Conservation (phyloP, 2,888 invertebrate genomes). For the Clitarchus hookeri region DNA sequence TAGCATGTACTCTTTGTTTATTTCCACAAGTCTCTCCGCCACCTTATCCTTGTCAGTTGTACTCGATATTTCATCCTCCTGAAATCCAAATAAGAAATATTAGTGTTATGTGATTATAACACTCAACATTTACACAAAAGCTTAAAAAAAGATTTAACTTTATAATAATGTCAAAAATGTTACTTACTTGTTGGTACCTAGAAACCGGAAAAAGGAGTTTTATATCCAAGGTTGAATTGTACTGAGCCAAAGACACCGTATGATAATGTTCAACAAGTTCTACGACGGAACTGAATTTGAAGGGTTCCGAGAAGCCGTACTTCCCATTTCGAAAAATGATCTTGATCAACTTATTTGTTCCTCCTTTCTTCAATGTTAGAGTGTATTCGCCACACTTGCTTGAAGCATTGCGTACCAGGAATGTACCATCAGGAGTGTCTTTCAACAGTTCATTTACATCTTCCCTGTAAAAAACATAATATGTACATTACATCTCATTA, state of each 20-base stretch:
- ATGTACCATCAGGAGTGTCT: slow-evolving; percentile 93
- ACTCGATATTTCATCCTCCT: slow-evolving; percentile 74
- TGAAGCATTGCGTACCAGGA: slow-evolving; percentile 94
- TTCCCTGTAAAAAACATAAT: slow-evolving; percentile 63
- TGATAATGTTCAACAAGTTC: slow-evolving; percentile 90
- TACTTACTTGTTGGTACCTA: slow-evolving; percentile 63
- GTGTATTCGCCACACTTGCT: slow-evolving; percentile 95
- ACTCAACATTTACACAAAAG: no score
- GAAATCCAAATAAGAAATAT: slow-evolving; percentile 39
- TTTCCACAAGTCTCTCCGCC: slow-evolving; percentile 72
- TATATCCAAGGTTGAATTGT: slow-evolving; percentile 91
- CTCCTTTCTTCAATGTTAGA: slow-evolving; percentile 90
- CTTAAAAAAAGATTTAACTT: no score
- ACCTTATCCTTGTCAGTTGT: slow-evolving; percentile 73
- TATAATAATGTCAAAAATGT: background rate
- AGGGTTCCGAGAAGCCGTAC: slow-evolving; percentile 92
- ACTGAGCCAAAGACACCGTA: slow-evolving; percentile 83
- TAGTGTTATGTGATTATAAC: background rate
- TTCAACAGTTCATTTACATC: slow-evolving; percentile 90
- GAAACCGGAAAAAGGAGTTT: slow-evolving; percentile 88
- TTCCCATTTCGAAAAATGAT: slow-evolving; percentile 88
- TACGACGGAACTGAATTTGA: slow-evolving; percentile 79
- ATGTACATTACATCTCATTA: no score
- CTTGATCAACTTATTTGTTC: slow-evolving; percentile 94
- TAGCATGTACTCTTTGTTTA: slow-evolving; percentile 71